Percentiles rank a stretch among this genome's conserved stretches.
Conservation (phyloP, 2,888 invertebrate species). For the Microchrysa polita region DNA sequence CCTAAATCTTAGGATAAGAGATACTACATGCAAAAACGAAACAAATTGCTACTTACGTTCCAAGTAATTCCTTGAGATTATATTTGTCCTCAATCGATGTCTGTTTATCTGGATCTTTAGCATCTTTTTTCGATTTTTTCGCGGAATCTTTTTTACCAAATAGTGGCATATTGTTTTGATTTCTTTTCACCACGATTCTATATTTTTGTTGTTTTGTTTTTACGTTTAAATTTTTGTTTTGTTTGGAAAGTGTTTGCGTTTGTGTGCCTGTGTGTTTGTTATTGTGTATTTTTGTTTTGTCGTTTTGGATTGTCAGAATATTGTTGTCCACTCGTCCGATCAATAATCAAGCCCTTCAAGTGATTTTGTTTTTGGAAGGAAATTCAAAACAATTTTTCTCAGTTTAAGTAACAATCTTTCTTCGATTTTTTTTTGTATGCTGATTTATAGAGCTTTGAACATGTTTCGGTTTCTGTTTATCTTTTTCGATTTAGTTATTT, state of each 20-base stretch:
- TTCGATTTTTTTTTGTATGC: no score
- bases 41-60: constrained; percentile 73
- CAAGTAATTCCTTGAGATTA: constrained; percentile 86
- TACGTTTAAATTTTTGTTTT: not conserved
- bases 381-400: no score
- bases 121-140: constrained; percentile 85
- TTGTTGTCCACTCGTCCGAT: no score
- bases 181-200: constrained; percentile 3
- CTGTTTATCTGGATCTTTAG: constrained; percentile 77
- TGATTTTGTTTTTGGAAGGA: no score
- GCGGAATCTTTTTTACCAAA: constrained; percentile 90
- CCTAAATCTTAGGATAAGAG: constrained; percentile 16
- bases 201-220: not conserved
- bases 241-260: no score
- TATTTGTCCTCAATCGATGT: constrained; percentile 91
- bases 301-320: no score
- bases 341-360: no score
- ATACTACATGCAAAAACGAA: no score
- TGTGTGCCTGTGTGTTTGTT: not conserved
- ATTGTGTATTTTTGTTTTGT: not conserved
- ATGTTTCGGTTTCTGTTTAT: no score
- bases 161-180: constrained; percentile 76
- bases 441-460: no score
- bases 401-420: no score
- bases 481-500: no score